phyloP scores from a whole-genome alignment of 37 sponge, comb jelly and placozoan species.

The Theonella swinhoei region DNA sequence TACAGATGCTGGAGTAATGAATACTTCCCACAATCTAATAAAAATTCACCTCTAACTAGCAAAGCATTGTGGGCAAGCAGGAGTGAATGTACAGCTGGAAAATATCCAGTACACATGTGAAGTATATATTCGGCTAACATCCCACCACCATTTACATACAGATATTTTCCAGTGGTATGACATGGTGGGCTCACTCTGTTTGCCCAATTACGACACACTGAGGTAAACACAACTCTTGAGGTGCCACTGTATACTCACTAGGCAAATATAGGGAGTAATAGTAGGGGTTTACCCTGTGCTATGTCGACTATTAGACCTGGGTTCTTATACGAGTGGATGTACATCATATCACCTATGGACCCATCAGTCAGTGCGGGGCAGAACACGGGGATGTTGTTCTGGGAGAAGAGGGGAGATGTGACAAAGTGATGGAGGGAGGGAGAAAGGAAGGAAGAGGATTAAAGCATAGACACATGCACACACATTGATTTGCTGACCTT shows the following conservation, averaged over 20 bases:
- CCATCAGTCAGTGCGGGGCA: slow-evolving; percentile 99
- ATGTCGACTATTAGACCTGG: slow-evolving; percentile 95
- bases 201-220: too few species aligned
- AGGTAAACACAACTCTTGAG: background rate
- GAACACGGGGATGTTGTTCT: slow-evolving; percentile 99
- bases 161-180: background rate
- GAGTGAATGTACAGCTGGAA: too few species aligned
- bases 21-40: too few species aligned
- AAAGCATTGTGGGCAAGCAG: too few species aligned
- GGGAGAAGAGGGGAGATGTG: background rate
- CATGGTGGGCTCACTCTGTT: too few species aligned
- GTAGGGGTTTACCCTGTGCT: slow-evolving; percentile 65
- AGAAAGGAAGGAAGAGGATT: too few species aligned
- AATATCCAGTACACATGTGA: too few species aligned
- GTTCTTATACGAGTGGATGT: slow-evolving; percentile 91
- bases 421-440: too few species aligned
- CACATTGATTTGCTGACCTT: slow-evolving; percentile 64
- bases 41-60: too few species aligned
- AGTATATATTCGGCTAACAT: too few species aligned
- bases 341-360: slow-evolving; percentile 94
- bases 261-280: background rate
- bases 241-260: background rate
- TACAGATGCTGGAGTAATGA: too few species aligned
- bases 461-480: background rate
- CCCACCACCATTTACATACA: too few species aligned